phyloP scores from a whole-genome alignment of 2,888 invertebrate genomes.

The Ptychoptera contaminata region DNA sequence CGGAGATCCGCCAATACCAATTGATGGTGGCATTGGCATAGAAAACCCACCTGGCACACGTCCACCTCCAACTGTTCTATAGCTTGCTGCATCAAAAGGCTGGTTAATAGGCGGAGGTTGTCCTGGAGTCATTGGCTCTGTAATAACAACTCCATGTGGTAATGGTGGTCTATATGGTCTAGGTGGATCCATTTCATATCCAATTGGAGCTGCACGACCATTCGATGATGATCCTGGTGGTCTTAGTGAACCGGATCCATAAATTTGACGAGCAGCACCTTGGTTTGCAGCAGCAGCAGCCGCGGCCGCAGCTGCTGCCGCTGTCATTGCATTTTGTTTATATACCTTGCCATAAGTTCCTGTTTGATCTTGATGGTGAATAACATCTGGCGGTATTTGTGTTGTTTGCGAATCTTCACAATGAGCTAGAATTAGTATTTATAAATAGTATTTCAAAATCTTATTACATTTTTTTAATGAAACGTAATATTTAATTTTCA shows the following conservation, averaged over 20 bases:
- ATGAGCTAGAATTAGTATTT: too few relatives aligned
- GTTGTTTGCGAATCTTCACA: too few relatives aligned
- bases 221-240: constrained; percentile 30
- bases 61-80: constrained; percentile 9
- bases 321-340: neutral
- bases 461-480: too few relatives aligned
- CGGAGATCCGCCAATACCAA: constrained; percentile 17
- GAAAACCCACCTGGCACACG: constrained; percentile 7
- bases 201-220: neutral
- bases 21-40: constrained; percentile 10
- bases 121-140: constrained; percentile 18
- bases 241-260: constrained; percentile 37
- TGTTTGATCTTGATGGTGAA: too few relatives aligned
- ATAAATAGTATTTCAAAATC: too few relatives aligned
- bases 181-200: neutral
- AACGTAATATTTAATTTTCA: too few relatives aligned
- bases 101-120: constrained; percentile 6
- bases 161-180: constrained; percentile 3
- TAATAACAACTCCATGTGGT: constrained; percentile 17
- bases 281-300: neutral
- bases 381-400: too few relatives aligned
- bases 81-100: constrained; percentile 9
- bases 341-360: neutral
- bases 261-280: constrained; percentile 34
- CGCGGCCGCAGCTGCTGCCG: neutral